Base-by-base conservation (phyloP, 2,888 invertebrate genomes). In the Leucophenga montana region DNA sequence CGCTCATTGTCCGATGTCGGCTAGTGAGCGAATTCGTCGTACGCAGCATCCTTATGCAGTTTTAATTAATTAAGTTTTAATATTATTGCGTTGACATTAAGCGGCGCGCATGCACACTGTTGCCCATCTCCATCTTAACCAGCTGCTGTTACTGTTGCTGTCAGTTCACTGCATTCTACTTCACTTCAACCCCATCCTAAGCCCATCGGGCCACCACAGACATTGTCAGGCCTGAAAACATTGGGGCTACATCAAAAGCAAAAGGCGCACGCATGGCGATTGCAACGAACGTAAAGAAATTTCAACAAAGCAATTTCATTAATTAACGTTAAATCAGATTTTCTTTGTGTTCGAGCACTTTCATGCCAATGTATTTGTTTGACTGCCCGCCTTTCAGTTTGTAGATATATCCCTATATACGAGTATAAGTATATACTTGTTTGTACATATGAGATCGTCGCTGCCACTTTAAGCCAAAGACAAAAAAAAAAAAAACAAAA, bases 41-140 rank as follows among this genome's bases (percentile, higher is more conserved):
- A 54, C n/a, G 18, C 62, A 39, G 67, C 71, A 18, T 68, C 59
- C 73, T 59, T 68, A 67, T 71, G 74, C 75, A 74, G 70, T 78
- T 79, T 84, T 79, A 79, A 83, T 85, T 85, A 85, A 85, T 85
- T 80, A 84, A 83, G 84, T 83, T 84, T 83, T 83, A 80, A 85
- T 84, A 84, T 78, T 82, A 78, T 82, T 82, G 75, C 77, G 73
- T 80, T 80, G 83, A 78, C 78, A 82, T 79, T 83, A 76, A 78
- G 77, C 78, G 76, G 68, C n/a, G 59, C 59, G 27, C 31, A 20
- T 20, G 18, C 56, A 27, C 27, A 27, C 27, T 27, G 20, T 5
- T 3, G 39, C 39, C 39, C 39, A 39, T 11, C 39, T 8, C 18
- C 48, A 48, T 46, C n/a, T n/a, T 20, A 39, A 39, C 39, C 39